phyloP scores from a whole-genome alignment of 2,888 invertebrate species.

The Pheosia gnoma region DNA sequence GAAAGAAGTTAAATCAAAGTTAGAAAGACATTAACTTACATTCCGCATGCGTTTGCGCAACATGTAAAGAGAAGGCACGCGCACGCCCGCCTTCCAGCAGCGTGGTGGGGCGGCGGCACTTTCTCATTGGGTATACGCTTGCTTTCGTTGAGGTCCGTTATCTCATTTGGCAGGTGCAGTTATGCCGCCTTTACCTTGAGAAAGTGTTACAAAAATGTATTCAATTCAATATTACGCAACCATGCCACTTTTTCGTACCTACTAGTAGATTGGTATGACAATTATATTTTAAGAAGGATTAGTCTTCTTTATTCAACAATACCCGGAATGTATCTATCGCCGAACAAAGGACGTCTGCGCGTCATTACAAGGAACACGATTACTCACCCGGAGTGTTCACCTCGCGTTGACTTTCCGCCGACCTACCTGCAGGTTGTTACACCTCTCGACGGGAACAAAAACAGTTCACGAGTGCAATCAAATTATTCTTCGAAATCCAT shows the following conservation, averaged over 20 bases:
- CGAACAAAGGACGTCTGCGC: constrained; percentile 44
- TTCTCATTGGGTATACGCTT: constrained; percentile 77
- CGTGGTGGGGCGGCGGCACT: constrained; percentile 63
- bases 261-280: constrained; percentile 3
- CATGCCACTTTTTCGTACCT: constrained; percentile 21
- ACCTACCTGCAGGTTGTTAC: constrained; percentile 78
- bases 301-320: constrained; percentile 12
- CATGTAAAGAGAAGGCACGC: constrained; percentile 72
- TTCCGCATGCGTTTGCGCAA: constrained; percentile 76
- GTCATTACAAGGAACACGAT: constrained; percentile 54
- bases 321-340: constrained; percentile 19
- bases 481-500: constrained; percentile 54
- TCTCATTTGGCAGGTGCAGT: constrained; percentile 81
- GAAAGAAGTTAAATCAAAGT: constrained; percentile 25
- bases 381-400: constrained; percentile 63
- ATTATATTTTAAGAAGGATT: neutral
- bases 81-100: constrained; percentile 14
- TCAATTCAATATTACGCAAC: constrained; percentile 65
- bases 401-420: constrained; percentile 70
- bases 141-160: constrained; percentile 81
- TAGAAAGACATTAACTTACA: constrained; percentile 54
- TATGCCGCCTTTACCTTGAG: constrained; percentile 64
- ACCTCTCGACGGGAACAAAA: constrained; percentile 67
- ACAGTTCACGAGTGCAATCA: constrained; percentile 49
- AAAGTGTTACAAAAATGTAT: constrained; percentile 76